Evolutionary conservation across 2,113 vertebrate genomes (phyloP).

Genomic region (Erythrolamprus reginae): DNA sequence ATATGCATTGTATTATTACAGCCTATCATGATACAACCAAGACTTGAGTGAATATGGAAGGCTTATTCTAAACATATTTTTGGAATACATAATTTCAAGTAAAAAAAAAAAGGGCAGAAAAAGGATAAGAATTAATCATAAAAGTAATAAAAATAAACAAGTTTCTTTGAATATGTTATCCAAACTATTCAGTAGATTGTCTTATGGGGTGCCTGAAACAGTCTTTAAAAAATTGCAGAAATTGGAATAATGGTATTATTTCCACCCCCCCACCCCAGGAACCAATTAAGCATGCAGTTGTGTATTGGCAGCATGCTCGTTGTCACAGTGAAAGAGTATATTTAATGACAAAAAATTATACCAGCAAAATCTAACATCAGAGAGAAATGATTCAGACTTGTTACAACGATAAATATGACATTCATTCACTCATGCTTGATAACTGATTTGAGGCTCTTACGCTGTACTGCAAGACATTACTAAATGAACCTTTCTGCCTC

Average conservation of each 20-base stretch:
- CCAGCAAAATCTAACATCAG: constrained; percentile 44
- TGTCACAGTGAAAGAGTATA: constrained; percentile 8
- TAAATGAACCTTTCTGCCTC: constrained; percentile 68
- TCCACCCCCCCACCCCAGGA: too few species aligned
- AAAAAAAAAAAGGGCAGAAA: not conserved
- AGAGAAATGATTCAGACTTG: constrained; percentile 61
- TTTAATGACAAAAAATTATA: constrained; percentile 20
- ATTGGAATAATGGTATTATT: not conserved
- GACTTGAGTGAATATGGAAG: not conserved
- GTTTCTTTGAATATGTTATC: not conserved
- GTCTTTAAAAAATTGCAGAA: not conserved
- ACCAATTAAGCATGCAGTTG: not conserved
- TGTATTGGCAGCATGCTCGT: not conserved
- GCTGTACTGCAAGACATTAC: constrained; percentile 49
- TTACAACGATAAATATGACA: constrained; percentile 53
- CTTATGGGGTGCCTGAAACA: not conserved
- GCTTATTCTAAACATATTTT: not conserved
- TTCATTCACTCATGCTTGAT: constrained; percentile 52
- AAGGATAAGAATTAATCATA: not conserved
- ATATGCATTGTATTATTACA: not conserved
- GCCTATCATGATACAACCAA: not conserved
- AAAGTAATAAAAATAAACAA: not conserved
- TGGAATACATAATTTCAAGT: not conserved
- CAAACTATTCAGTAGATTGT: not conserved
- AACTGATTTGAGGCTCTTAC: constrained; percentile 56